Evolutionary conservation across 2,888 invertebrate genomes (phyloP).

Genomic region (Nesidiocoris tenuis): DNA sequence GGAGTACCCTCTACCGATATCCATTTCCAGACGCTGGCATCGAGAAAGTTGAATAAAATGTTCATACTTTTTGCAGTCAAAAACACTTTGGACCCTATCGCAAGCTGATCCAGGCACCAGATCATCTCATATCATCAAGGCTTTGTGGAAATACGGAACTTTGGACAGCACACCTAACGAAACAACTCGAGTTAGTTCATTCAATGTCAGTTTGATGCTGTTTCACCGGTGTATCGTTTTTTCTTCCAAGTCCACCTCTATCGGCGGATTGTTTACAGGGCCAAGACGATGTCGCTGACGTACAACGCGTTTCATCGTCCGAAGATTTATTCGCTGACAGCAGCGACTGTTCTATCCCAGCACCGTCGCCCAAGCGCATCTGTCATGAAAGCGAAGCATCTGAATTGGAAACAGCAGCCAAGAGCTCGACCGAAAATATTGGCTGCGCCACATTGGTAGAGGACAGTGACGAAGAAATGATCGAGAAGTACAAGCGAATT

Average conservation of each 20-base stretch:
- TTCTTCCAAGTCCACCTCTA: no score
- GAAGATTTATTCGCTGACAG: conserved; percentile 17
- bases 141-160: background rate
- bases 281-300: background rate
- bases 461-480: background rate
- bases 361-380: conserved; percentile 21
- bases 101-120: conserved; percentile 14
- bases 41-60: no score
- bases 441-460: no score
- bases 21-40: no score
- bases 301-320: background rate
- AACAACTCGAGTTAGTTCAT: no score
- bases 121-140: no score
- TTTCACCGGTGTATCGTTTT: no score
- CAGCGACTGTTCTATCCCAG: background rate
- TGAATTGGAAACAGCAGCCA: background rate
- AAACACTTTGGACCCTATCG: conserved; percentile 16
- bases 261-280: no score
- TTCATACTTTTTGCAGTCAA: background rate
- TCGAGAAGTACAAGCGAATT: no score
- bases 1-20: no score
- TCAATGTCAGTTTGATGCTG: no score
- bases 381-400: background rate
- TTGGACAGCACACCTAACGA: no score
- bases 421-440: background rate